These are phyloP conservation scores for Cryptoprocta ferox DNA, from an alignment of 2,797 vertebrate genomes.

Conservation along the genomic window DNA sequence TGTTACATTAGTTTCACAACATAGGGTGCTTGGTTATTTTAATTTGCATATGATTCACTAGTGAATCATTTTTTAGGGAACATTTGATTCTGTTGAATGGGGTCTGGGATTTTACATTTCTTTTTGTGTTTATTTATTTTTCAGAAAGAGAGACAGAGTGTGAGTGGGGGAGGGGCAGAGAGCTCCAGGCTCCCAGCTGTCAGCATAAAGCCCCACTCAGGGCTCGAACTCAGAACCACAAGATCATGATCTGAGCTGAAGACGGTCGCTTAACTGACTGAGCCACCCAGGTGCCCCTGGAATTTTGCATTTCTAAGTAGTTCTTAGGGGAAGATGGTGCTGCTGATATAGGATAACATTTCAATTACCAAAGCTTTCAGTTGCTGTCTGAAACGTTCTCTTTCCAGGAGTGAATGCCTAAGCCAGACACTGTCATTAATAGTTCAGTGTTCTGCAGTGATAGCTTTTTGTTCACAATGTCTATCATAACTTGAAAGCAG, in stretches of 20 bases:
- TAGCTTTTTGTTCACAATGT: background rate
- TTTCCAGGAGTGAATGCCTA: background rate
- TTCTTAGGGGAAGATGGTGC: background rate
- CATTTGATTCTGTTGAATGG: background rate
- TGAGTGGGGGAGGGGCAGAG: too few relatives aligned
- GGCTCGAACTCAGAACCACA: too few relatives aligned
- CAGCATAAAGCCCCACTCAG: too few relatives aligned
- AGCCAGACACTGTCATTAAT: background rate
- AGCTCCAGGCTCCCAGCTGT: too few relatives aligned
- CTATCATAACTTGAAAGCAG: background rate
- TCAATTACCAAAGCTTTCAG: background rate
- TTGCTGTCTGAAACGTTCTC: background rate
- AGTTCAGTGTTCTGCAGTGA: background rate
- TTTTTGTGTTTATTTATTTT: too few relatives aligned
- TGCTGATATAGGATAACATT: background rate
- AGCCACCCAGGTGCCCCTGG: background rate
- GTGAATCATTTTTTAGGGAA: background rate
- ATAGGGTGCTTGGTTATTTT: background rate
- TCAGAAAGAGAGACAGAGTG: too few relatives aligned
- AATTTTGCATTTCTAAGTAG: background rate
- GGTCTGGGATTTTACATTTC: background rate
- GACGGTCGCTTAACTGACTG: too few relatives aligned
- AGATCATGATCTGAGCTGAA: too few relatives aligned
- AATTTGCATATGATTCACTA: background rate
- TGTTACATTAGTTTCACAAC: background rate